Base-by-base conservation (phyloP, 2,113 vertebrate species). In the Xyrauchen texanus region DNA sequence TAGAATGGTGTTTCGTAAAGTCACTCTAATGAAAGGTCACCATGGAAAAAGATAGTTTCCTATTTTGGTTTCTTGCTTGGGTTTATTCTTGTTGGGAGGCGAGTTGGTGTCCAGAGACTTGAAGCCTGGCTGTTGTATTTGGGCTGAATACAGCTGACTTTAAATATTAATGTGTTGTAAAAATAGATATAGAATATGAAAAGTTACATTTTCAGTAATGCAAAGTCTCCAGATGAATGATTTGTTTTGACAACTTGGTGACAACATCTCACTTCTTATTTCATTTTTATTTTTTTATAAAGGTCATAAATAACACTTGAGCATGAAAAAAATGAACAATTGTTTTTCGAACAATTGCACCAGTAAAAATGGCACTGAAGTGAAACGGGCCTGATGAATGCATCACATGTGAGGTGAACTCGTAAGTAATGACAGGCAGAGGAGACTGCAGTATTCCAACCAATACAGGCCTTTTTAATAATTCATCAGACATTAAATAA, bases 391-490 rank as follows among this genome's bases (percentile, higher is more conserved):
- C 12, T 75, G 63, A 76, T 73, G 58, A 66, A 57, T 9, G 52
- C 55, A 42, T 66, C 60, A 61, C n/a, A 55, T 60, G 76, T 51
- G 66, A 51, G 71, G 45, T 71, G 63, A 70, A 73, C 46, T 52
- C 46, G 52, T 60, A 58, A 60, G 51, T 57, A 60, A 67, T 68
- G 69, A 74, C 78, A 73, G 53, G 34, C 62, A 53, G 52, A 65
- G 16, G 57, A 46, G 71, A 51, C 8, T 60, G 72, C 51, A 44
- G 46, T 60, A 53, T 55, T 66, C 46, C 60, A 47, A 68, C 72
- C 44, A 60, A 81, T 60, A 75, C 53, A 75, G 71, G 79, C 73
- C 63, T 81, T 76, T 83, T 86, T 88, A 92, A 92, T 92, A 90
- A 90, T 75, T 81, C 71, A 75, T 75, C 72, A 73, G 63, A 49